Evolutionary conservation across 2,888 invertebrate genomes (phyloP), one percentile per base, ranked within the genome.

Genomic region (Tetheella fluctuosa): DNA sequence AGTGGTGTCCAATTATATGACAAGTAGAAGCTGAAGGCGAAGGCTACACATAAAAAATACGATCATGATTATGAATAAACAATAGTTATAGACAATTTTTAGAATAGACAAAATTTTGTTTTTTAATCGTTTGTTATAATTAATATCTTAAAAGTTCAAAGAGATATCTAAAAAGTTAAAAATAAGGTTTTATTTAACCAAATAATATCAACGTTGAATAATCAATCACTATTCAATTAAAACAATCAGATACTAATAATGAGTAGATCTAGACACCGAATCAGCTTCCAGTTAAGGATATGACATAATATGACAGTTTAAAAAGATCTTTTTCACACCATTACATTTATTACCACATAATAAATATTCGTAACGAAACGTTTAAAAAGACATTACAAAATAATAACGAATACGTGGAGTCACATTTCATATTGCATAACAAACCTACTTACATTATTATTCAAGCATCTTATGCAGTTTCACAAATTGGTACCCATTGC

Each of bases 401-500:
- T 54, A 17, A 42, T 42, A 1, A 42, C 42, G 17, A 17, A 42
- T 37, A 39, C 39, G 1, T n/a, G 20, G 48, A 17, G 15, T 48
- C 48, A 53, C 53, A 53, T 23, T 53, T 25, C n/a, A n/a, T 25
- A 25, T 28, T 28, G 5, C 28, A 15, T 25, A 53, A 53, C 28
- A 25, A 23, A 34, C 13, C 34, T 13, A 34, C 13, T 13, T 13
- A 34, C 2, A 13, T 34, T 34, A 34, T 34, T 34, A 34, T 30
- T 25, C 53, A 53, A 2, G 48, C 17, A 42, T 20, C 48, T 20
- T 20, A 42, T 42, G 20, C 48, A 53, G 23, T 53, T 53, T 28
- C 53, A n/a, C 23, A 53, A 52, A 52, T 39, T 63, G 63, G 59
- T 53, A 58, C 39, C 53, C 52, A 23, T 39, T 39, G n/a, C 39